Evolutionary conservation across 1,140 invertebrate species (phyloP).

Genomic region (Manduca sexta): DNA sequence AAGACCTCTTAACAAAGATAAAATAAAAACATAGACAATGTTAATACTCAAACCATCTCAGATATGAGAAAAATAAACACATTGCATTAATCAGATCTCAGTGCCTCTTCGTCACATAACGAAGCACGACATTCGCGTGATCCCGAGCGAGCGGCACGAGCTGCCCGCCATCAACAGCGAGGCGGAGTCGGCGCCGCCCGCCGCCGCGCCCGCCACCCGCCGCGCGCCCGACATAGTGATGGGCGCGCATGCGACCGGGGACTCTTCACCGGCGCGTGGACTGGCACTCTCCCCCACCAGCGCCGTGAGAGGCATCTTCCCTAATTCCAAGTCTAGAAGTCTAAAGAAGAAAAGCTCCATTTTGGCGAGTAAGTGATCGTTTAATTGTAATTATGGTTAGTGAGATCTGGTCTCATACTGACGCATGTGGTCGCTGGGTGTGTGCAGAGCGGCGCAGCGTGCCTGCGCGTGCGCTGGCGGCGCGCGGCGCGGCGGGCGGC

Average conservation of each 20-base stretch:
- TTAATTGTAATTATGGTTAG: no score
- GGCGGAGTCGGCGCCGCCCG: constrained; percentile 18
- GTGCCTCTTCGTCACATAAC: constrained; percentile 48
- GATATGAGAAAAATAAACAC: no score
- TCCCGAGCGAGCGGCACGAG: constrained; percentile 39
- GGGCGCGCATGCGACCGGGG: constrained; percentile 6
- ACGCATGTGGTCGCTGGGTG: no score
- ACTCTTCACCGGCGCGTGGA: background rate
- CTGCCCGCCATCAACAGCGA: constrained; percentile 47
- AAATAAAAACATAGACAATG: no score
- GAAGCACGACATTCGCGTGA: constrained; percentile 61
- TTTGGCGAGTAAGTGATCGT: constrained; percentile 81
- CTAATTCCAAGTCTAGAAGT: constrained; percentile 58
- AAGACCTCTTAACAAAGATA: no score
- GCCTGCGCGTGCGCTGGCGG: constrained; percentile 26
- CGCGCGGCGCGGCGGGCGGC: constrained; percentile 21
- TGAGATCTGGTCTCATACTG: no score
- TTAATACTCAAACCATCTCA: no score
- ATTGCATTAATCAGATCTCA: constrained; percentile 27
- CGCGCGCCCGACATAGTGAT: constrained; percentile 14
- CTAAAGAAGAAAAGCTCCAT: constrained; percentile 81
- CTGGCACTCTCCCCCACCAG: constrained; percentile 28
- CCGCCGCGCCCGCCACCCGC: background rate
- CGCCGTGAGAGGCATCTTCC: constrained; percentile 52
- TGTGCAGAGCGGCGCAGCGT: constrained; percentile 32